Conservation (phyloP, 2,797 vertebrate species). For the Lepus oiostolus region DNA sequence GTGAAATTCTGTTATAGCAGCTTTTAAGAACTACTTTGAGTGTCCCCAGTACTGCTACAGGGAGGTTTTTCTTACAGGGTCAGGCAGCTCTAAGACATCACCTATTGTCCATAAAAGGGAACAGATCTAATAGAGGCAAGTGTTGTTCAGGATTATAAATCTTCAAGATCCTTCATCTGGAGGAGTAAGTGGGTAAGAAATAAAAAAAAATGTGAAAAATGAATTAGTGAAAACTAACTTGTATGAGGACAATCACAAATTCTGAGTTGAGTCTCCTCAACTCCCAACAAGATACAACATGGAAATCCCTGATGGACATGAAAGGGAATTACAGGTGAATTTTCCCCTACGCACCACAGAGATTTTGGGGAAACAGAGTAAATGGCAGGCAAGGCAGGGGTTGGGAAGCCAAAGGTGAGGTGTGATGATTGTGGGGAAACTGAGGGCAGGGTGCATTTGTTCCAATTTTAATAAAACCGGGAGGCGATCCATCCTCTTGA, state of each 20-base stretch:
- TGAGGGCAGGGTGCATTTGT: not conserved
- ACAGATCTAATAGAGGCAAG: not conserved
- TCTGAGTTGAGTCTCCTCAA: not conserved
- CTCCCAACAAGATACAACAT: not conserved
- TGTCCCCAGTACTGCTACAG: not conserved
- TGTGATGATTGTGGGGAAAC: not conserved
- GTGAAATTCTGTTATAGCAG: not conserved
- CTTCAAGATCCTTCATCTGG: not conserved
- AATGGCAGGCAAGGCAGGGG: not conserved
- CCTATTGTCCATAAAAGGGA: not conserved
- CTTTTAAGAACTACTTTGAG: not conserved
- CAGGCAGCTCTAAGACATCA: not conserved
- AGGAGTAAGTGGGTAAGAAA: not conserved
- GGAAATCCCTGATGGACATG: not conserved
- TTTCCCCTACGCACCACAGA: not conserved
- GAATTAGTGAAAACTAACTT: not conserved
- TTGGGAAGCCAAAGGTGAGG: not conserved
- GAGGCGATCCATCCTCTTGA: not conserved
- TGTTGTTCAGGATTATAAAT: not conserved
- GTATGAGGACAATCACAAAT: not conserved
- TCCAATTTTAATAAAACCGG: slow-evolving; percentile 1
- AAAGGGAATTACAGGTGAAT: not conserved
- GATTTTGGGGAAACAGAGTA: not conserved
- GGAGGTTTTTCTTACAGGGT: not conserved
- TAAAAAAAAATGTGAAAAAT: not conserved